These are phyloP conservation scores for Lycia hirtaria DNA, from an alignment of 2,888 invertebrate genomes.

Conservation along the genomic window DNA sequence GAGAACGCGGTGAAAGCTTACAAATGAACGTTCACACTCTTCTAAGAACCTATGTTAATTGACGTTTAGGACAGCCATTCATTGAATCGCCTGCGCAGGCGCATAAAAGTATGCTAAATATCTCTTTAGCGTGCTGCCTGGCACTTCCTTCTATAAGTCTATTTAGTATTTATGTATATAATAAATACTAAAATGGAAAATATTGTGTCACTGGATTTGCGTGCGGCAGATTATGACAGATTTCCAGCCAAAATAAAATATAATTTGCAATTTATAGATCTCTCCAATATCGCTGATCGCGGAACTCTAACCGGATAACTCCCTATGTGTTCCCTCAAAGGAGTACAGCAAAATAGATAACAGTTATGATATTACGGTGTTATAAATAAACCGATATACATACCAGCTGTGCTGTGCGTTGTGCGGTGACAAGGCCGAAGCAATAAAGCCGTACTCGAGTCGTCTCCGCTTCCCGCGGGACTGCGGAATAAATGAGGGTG, in stretches of 20 bases:
- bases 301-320: no score
- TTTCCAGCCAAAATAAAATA: no score
- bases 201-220: no score
- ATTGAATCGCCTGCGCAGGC: not conserved
- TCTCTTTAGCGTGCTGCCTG: no score
- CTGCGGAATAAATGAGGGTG: constrained; percentile 30
- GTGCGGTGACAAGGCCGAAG: constrained; percentile 51
- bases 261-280: no score
- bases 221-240: no score
- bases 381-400: constrained; percentile 17
- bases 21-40: constrained; percentile 10
- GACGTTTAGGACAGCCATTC: not conserved
- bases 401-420: constrained; percentile 19
- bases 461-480: constrained; percentile 49
- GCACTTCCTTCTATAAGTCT: no score
- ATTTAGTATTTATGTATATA: no score
- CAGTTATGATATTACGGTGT: constrained; percentile 3
- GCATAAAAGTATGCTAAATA: no score
- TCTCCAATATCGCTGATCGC: no score
- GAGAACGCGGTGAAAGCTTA: constrained; percentile 24
- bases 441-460: constrained; percentile 39
- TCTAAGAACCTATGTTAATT: not conserved
- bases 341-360: not conserved
- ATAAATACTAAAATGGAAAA: no score
- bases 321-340: no score